Evolutionary conservation across 92 coral and sea anemone genomes (phyloP).

Genomic region (Plumapathes pennacea): DNA sequence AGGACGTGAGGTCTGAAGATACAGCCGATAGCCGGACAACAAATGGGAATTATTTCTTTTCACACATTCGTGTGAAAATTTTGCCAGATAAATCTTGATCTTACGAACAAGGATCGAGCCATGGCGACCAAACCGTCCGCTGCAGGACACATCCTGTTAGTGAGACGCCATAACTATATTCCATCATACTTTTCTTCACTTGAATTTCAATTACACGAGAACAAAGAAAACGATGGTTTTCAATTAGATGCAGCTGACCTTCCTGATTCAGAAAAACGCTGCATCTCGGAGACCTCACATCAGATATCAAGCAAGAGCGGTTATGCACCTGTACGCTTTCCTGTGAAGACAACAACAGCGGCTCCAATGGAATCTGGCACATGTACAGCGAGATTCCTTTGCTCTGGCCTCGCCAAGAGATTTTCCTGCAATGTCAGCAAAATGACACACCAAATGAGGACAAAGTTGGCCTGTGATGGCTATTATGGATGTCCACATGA

Average conservation of each 20-base stretch:
- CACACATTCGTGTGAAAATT: too few species aligned
- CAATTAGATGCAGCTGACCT: conserved; percentile 33
- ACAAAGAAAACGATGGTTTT: conserved; percentile 30
- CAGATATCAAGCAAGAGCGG: neutral
- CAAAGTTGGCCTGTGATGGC: conserved; percentile 74
- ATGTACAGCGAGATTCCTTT: conserved; percentile 52
- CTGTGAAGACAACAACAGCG: conserved; percentile 1
- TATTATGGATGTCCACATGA: conserved; percentile 89
- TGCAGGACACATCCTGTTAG: conserved; percentile 65
- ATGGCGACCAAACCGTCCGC: too few species aligned
- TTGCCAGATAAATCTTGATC: too few species aligned
- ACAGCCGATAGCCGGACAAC: too few species aligned
- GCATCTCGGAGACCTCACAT: neutral
- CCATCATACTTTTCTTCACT: conserved; percentile 57
- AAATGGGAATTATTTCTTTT: too few species aligned
- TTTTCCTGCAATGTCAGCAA: conserved; percentile 76
- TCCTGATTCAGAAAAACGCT: conserved; percentile 1
- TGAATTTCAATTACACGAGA: conserved; percentile 59
- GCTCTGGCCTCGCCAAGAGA: conserved; percentile 50
- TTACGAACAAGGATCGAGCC: too few species aligned
- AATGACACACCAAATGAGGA: conserved; percentile 52
- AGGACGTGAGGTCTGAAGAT: too few species aligned
- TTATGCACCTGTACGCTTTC: conserved; percentile 21
- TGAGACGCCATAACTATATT: conserved; percentile 60
- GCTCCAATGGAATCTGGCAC: conserved; percentile 11